Evolutionary conservation across 2,797 vertebrate genomes (phyloP).

Genomic region (Cyclopterus lumpus): DNA sequence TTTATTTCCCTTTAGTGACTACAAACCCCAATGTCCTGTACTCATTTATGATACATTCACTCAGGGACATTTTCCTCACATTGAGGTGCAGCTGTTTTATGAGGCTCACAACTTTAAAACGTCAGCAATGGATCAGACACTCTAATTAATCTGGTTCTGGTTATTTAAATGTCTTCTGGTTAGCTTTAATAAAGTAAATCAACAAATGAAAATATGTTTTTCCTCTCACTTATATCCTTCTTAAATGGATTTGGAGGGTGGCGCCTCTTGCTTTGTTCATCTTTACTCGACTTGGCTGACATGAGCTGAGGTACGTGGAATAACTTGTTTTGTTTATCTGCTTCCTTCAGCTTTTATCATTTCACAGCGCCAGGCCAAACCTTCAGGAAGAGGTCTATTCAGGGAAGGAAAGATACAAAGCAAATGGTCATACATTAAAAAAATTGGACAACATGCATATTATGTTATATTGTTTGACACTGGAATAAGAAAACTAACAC

Average conservation of each 20-base stretch:
- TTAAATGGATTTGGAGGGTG: neutral
- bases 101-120: neutral
- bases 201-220: neutral
- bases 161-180: neutral
- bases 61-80: neutral
- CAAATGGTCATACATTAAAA: neutral
- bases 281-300: neutral
- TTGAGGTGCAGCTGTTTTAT: neutral
- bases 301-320: slow-evolving; percentile 37
- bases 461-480: neutral
- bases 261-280: slow-evolving; percentile 5
- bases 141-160: neutral
- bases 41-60: neutral
- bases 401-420: neutral
- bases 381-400: neutral
- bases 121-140: neutral
- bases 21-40: neutral
- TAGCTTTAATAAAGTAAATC: neutral
- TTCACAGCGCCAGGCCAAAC: slow-evolving; percentile 1
- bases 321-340: slow-evolving; percentile 19
- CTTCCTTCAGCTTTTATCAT: slow-evolving; percentile 3
- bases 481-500: neutral
- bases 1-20: neutral
- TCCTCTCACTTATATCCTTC: neutral
- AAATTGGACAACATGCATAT: neutral